Conservation (phyloP, 2,888 invertebrate species). For the Panzeria rudis region DNA sequence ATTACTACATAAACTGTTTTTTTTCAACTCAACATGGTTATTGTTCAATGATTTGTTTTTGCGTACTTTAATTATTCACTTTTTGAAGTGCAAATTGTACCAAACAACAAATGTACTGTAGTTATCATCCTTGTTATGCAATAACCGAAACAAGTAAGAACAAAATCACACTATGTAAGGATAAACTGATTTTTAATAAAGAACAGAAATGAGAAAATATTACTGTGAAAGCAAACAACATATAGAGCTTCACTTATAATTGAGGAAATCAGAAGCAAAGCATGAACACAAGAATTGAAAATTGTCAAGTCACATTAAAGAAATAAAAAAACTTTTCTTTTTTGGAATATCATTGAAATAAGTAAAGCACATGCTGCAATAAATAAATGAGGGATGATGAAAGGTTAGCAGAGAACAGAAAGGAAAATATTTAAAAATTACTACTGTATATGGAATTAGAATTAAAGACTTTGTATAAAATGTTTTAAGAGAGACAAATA, state of each 20-base stretch:
- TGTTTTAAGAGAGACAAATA: no score
- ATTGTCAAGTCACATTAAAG: constrained; percentile 12
- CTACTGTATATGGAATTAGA: neutral
- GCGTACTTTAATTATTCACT: neutral
- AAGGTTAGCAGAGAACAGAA: neutral
- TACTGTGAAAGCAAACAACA: neutral
- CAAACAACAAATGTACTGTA: neutral
- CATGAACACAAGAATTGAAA: neutral
- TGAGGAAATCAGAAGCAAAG: constrained; percentile 35
- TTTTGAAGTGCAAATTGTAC: neutral
- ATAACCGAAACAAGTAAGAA: neutral
- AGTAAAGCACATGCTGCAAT: neutral
- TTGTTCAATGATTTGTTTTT: no score
- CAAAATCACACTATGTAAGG: neutral
- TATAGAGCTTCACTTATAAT: constrained; percentile 39
- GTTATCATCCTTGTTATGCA: neutral
- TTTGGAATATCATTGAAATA: constrained; percentile 6
- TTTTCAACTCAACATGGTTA: no score
- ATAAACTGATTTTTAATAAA: constrained; percentile 1
- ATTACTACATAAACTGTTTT: no score
- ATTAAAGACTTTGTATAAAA: no score
- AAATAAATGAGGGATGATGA: neutral
- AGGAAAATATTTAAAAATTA: neutral
- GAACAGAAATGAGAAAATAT: neutral
- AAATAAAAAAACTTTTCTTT: constrained; percentile 4